A percentile compares a stretch with the other conserved stretches of the same genome.
phyloP scores from a whole-genome alignment of 1,140 invertebrate species.

The Rhopalosiphum padi region DNA sequence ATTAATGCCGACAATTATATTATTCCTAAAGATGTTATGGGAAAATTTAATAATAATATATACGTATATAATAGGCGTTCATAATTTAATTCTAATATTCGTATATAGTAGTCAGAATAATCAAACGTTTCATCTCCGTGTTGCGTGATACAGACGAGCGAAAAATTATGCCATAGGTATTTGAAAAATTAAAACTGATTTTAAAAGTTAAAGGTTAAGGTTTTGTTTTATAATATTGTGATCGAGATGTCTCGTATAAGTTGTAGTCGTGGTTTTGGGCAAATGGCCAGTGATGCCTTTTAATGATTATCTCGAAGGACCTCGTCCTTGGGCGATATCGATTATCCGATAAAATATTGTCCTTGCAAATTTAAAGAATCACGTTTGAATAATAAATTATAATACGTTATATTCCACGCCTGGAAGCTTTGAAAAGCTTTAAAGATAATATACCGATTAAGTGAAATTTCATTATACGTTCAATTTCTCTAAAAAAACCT shows the following conservation, averaged over 20 bases:
- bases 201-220: constrained; percentile 37
- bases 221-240: not conserved
- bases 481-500: not conserved
- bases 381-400: constrained; percentile 1
- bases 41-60: not conserved
- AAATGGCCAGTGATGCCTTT: not conserved
- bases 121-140: not conserved
- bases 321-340: constrained; percentile 21
- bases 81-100: not conserved
- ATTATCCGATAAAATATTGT: not conserved
- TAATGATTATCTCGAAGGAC: constrained; percentile 20
- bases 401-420: not conserved
- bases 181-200: constrained; percentile 6
- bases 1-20: not conserved
- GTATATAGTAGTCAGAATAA: not conserved
- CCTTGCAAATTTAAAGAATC: constrained; percentile 20
- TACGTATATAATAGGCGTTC: not conserved
- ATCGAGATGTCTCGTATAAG: not conserved
- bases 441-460: not conserved
- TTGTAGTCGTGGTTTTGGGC: not conserved
- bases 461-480: not conserved
- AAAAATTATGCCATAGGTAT: not conserved
- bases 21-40: not conserved
- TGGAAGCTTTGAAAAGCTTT: constrained; percentile 5
- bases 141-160: not conserved